Evolutionary conservation across 35 echinoderm and acorn worm species (phyloP).

Genomic region (Apostichopus parvimensis): DNA sequence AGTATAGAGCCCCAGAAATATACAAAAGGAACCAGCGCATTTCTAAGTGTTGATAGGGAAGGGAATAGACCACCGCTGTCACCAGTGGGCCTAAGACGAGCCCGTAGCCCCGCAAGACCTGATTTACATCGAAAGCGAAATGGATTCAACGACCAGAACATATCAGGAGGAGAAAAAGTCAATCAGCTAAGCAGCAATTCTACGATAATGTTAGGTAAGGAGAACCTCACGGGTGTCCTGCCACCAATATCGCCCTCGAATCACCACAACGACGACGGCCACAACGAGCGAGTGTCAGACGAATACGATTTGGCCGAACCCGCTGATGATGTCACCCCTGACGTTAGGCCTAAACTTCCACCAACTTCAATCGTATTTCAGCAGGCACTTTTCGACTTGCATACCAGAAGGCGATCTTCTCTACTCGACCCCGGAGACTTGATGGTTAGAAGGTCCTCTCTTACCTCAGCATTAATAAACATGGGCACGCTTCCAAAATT

Average conservation of each 20-base stretch:
- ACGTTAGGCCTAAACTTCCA: background rate
- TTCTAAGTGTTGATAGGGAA: constrained; percentile 15
- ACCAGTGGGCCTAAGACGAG: background rate
- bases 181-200: no score
- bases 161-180: no score
- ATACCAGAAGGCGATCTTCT: constrained; percentile 13
- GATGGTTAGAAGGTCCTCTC: constrained; percentile 28
- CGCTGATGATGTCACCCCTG: background rate
- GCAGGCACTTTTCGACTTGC: background rate
- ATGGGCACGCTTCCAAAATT: constrained; percentile 10
- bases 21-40: constrained; percentile 9
- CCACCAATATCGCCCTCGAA: background rate
- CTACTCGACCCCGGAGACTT: constrained; percentile 11
- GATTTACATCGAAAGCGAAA: background rate
- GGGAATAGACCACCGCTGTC: background rate
- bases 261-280: background rate
- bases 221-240: background rate
- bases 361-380: constrained; percentile 18
- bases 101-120: background rate
- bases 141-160: background rate
- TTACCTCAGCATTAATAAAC: constrained; percentile 15
- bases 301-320: background rate
- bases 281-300: background rate
- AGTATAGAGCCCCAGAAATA: background rate
- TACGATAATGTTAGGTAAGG: no score